Evolutionary conservation across 2,888 invertebrate species (phyloP).

Genomic region (Eustalomyia histrio): DNA sequence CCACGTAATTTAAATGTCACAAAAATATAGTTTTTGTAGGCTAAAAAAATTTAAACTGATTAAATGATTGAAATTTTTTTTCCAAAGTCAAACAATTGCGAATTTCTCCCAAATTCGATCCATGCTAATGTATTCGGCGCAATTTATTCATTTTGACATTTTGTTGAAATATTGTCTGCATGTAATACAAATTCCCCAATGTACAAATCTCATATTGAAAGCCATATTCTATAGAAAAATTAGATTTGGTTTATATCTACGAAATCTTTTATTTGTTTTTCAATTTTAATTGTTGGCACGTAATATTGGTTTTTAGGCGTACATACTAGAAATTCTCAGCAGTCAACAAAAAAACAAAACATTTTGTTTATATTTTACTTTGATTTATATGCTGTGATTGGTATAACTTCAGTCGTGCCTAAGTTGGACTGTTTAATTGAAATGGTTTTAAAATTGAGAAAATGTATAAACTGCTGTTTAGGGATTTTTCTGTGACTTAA

Average conservation of each 20-base stretch:
- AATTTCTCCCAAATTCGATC: no score
- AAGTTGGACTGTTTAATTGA: background rate
- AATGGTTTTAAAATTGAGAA: background rate
- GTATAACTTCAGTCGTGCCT: background rate
- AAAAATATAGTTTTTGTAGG: no score
- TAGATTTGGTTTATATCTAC: background rate
- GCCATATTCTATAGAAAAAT: background rate
- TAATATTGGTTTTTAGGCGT: slow-evolving; percentile 15
- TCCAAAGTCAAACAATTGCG: no score
- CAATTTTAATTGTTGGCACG: slow-evolving; percentile 49
- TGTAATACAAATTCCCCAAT: background rate
- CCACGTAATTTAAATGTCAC: no score
- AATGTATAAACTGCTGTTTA: no score
- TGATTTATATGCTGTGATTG: background rate
- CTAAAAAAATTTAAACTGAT: no score
- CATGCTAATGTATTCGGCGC: no score
- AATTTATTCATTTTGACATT: no score
- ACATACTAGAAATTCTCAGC: background rate
- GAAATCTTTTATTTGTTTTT: slow-evolving; percentile 18
- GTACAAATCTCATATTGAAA: background rate
- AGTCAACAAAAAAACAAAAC: background rate
- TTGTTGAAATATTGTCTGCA: background rate
- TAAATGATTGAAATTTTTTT: no score
- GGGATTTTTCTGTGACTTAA: no score
- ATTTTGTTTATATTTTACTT: background rate